These are phyloP conservation scores for Euwallacea fornicatus DNA, from an alignment of 1,140 invertebrate species.

Conservation along the genomic window DNA sequence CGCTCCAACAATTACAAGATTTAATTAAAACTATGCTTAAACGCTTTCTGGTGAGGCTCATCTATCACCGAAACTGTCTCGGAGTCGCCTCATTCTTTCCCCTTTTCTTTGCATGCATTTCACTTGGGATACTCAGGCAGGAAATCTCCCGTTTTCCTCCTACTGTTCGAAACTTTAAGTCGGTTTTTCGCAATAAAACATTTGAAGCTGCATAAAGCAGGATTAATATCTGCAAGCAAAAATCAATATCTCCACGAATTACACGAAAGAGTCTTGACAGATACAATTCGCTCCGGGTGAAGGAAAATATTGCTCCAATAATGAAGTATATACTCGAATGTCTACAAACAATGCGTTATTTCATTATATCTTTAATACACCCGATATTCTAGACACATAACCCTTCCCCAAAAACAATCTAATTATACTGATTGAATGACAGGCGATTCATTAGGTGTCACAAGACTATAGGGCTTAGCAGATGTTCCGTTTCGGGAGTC, in stretches of 20 bases:
- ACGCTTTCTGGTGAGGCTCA: slow-evolving; percentile 50
- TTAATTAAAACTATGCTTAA: slow-evolving; percentile 55
- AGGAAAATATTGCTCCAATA: slow-evolving; percentile 37
- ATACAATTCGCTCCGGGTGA: slow-evolving; percentile 15
- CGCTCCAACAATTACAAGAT: slow-evolving; percentile 54
- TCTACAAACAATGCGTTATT: slow-evolving; percentile 50
- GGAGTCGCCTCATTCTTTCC: slow-evolving; percentile 47
- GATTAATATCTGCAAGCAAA: too few species aligned
- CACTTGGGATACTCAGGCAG: background rate
- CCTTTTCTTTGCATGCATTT: slow-evolving; percentile 38
- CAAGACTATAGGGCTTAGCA: slow-evolving; percentile 47
- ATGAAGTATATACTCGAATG: slow-evolving; percentile 38
- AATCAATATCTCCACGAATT: too few species aligned
- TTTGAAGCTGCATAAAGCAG: too few species aligned
- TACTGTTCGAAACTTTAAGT: too few species aligned
- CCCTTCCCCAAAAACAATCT: slow-evolving; percentile 53
- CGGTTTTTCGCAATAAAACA: too few species aligned
- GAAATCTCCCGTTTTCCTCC: too few species aligned
- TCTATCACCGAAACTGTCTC: slow-evolving; percentile 53
- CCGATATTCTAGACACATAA: slow-evolving; percentile 53
- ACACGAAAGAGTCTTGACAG: slow-evolving; percentile 28
- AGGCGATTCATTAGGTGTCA: slow-evolving; percentile 55
- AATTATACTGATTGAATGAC: slow-evolving; percentile 56
- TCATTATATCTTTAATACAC: slow-evolving; percentile 49
- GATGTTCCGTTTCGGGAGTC: slow-evolving; percentile 32